A percentile compares a stretch with the other conserved stretches of the same genome.
Conservation (phyloP, 1,140 invertebrate species). For the Triops cancriformis region DNA sequence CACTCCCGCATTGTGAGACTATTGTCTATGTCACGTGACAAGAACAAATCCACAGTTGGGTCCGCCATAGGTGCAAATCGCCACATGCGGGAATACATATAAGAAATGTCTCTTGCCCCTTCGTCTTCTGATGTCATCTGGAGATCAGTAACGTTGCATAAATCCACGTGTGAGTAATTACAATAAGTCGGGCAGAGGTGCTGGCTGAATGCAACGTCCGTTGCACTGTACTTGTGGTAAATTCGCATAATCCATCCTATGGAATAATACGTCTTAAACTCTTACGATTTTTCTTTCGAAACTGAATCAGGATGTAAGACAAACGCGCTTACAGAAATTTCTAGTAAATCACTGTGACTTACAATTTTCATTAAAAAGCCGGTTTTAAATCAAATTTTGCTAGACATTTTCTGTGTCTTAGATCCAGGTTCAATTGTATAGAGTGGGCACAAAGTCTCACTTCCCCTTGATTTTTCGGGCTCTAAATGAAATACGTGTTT, state of each 20-base stretch:
- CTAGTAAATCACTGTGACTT: background rate
- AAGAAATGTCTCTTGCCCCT: background rate
- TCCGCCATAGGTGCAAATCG: constrained; percentile 25
- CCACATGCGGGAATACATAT: background rate
- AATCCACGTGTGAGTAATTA: background rate
- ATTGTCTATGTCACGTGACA: constrained; percentile 30
- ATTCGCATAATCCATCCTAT: constrained; percentile 20
- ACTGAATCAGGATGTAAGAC: no score
- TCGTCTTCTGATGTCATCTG: no score
- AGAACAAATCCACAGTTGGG: constrained; percentile 25
- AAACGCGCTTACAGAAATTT: no score
- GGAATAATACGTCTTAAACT: no score
- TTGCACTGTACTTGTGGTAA: constrained; percentile 20
- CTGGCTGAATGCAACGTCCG: background rate
- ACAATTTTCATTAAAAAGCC: background rate
- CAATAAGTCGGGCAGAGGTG: background rate
- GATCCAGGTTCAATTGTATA: no score
- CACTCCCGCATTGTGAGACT: constrained; percentile 24
- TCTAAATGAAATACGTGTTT: no score
- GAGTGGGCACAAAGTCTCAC: no score
- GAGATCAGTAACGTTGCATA: constrained; percentile 11
- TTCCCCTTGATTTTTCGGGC: no score
- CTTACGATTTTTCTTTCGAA: no score
- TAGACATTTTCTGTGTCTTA: no score
- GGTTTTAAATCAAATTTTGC: no score